A percentile compares a stretch with the other conserved stretches of the same genome.
phyloP scores from a whole-genome alignment of 2,888 invertebrate genomes.

The Sphaerolaimus hirsutus region DNA sequence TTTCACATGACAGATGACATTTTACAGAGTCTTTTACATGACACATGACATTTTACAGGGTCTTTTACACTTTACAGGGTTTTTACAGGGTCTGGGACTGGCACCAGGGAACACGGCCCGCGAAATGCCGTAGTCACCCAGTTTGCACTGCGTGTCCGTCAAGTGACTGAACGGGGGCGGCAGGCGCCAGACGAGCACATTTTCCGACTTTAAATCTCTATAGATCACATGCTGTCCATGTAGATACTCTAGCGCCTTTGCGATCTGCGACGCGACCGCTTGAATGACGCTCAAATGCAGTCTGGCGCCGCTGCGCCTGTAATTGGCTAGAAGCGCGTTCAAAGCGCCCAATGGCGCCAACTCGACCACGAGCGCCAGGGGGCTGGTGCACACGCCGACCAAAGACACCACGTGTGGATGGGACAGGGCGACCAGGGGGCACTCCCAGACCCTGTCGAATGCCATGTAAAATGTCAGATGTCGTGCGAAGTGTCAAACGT shows the following conservation, averaged over 20 bases:
- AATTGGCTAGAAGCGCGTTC: slow-evolving; percentile 55
- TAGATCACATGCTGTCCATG: slow-evolving; percentile 80
- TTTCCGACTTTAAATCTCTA: slow-evolving; percentile 54
- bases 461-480: too few species aligned
- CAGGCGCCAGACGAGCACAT: slow-evolving; percentile 89
- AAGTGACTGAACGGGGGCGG: slow-evolving; percentile 43
- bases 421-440: too few species aligned
- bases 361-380: slow-evolving; percentile 61
- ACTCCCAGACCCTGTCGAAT: too few species aligned
- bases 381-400: slow-evolving; percentile 56
- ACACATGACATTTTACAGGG: too few species aligned
- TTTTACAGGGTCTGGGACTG: too few species aligned
- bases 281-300: slow-evolving; percentile 56
- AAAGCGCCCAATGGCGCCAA: slow-evolving; percentile 76
- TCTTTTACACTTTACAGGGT: too few species aligned
- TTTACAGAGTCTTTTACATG: too few species aligned
- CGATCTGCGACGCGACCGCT: slow-evolving; percentile 61
- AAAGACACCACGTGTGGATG: slow-evolving; percentile 79
- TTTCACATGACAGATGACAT: too few species aligned
- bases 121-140: slow-evolving; percentile 61
- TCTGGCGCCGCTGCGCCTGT: slow-evolving; percentile 55
- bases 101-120: slow-evolving; percentile 21
- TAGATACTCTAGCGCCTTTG: slow-evolving; percentile 76
- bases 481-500: too few species aligned
- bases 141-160: slow-evolving; percentile 39